A percentile compares a stretch with the other conserved stretches of the same genome.
Conservation (phyloP, 2,113 vertebrate species). For the Oryzias celebensis region DNA sequence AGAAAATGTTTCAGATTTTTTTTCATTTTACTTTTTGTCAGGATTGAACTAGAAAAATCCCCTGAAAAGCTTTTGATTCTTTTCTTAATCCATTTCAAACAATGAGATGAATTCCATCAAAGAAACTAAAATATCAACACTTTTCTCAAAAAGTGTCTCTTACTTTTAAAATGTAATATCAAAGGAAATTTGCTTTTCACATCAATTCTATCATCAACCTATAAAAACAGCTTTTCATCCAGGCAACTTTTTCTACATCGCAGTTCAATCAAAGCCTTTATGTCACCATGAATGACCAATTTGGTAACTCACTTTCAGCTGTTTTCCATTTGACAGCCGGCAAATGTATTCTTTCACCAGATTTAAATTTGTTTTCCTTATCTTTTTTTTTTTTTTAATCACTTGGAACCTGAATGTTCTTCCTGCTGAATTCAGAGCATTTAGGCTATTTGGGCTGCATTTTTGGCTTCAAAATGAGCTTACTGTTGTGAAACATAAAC, state of each 20-base stretch:
- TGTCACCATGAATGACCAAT: slow-evolving; percentile 54
- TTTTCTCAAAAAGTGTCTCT: neutral
- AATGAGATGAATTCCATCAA: too few relatives aligned
- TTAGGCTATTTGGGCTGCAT: slow-evolving; percentile 40
- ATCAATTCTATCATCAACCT: slow-evolving; percentile 19
- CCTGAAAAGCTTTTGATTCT: too few relatives aligned
- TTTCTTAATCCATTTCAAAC: too few relatives aligned
- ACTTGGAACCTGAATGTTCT: slow-evolving; percentile 28
- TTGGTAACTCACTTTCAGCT: slow-evolving; percentile 58
- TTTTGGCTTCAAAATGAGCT: slow-evolving; percentile 36
- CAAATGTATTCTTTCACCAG: slow-evolving; percentile 38
- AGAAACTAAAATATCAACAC: too few relatives aligned
- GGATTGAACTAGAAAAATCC: too few relatives aligned
- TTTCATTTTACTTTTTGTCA: too few relatives aligned
- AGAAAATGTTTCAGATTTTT: too few relatives aligned
- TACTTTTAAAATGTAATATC: neutral
- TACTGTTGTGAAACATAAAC: slow-evolving; percentile 44
- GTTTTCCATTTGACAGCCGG: slow-evolving; percentile 59
- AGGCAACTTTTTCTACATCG: slow-evolving; percentile 18
- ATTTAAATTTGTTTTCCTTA: slow-evolving; percentile 37
- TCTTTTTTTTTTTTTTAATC: slow-evolving; percentile 36
- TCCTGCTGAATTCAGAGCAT: slow-evolving; percentile 26
- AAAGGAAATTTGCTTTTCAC: neutral
- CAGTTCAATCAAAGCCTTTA: slow-evolving; percentile 56
- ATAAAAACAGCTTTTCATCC: slow-evolving; percentile 35